Evolutionary conservation across 2,113 vertebrate species (phyloP).

Genomic region (Mastomys natalensis): DNA sequence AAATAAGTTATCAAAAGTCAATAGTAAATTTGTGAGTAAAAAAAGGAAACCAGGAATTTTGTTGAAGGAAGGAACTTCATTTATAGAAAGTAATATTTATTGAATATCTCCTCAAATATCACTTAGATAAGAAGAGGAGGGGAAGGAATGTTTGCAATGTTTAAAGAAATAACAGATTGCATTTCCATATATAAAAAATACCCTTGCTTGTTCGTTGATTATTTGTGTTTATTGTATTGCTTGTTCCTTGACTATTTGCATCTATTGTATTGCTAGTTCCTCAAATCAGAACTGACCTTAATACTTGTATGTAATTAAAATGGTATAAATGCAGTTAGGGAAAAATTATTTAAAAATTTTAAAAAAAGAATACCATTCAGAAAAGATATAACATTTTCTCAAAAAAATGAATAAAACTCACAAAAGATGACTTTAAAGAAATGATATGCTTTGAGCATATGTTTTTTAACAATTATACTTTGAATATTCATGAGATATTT

Average conservation of each 20-base stretch:
- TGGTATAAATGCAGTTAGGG: too few relatives aligned
- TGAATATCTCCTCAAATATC: neutral
- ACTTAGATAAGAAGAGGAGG: neutral
- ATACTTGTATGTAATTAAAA: too few relatives aligned
- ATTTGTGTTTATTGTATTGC: too few relatives aligned
- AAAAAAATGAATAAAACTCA: neutral
- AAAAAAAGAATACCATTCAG: neutral
- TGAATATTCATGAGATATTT: too few relatives aligned
- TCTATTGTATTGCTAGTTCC: too few relatives aligned
- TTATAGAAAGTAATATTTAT: neutral
- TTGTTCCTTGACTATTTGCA: too few relatives aligned
- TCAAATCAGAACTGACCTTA: too few relatives aligned
- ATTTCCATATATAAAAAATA: neutral
- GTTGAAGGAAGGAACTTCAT: neutral
- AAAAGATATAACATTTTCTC: neutral
- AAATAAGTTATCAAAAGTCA: neutral
- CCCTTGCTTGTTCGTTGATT: too few relatives aligned
- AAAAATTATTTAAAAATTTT: too few relatives aligned
- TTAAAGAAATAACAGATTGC: neutral
- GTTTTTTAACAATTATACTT: neutral
- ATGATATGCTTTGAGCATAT: constrained; percentile 88
- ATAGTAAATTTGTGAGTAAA: neutral
- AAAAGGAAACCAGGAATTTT: neutral
- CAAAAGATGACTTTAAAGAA: neutral
- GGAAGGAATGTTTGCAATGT: neutral